Evolutionary conservation across 2,113 vertebrate genomes (phyloP).

Genomic region (Fregata magnificens): DNA sequence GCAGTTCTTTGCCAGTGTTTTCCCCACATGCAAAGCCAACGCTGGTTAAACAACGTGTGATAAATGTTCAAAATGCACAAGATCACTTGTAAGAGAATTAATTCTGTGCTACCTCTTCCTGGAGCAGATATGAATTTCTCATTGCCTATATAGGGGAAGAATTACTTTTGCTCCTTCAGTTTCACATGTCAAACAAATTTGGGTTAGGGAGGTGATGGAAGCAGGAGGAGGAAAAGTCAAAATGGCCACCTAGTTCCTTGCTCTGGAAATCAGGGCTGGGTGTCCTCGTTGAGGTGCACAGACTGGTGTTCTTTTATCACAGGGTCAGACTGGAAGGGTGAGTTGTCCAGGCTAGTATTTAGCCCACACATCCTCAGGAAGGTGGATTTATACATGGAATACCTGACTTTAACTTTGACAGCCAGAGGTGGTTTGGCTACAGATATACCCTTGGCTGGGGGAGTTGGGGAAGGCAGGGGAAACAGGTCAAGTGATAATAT

Average conservation of each 20-base stretch:
- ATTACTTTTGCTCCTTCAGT: not conserved
- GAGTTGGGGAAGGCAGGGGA: not conserved
- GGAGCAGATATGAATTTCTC: not conserved
- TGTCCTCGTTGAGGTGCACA: not conserved
- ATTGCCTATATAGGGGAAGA: not conserved
- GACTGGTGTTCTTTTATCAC: not conserved
- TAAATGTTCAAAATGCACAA: not conserved
- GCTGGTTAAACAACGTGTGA: rapidly evolving
- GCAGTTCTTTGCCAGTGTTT: not conserved
- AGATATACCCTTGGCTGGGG: not conserved
- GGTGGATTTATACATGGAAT: not conserved
- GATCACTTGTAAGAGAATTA: not conserved
- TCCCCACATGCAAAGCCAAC: not conserved
- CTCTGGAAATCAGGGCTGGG: not conserved
- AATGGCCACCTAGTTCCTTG: not conserved
- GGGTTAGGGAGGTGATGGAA: not conserved
- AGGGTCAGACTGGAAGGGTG: not conserved
- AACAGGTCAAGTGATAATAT: not conserved
- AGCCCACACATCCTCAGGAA: not conserved
- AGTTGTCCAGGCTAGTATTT: not conserved
- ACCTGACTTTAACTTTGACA: not conserved
- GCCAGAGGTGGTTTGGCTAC: not conserved
- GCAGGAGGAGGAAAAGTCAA: not conserved
- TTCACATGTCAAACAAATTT: not conserved
- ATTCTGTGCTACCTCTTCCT: not conserved